Conservation (phyloP, 2,113 vertebrate species). For the Verasper variegatus region DNA sequence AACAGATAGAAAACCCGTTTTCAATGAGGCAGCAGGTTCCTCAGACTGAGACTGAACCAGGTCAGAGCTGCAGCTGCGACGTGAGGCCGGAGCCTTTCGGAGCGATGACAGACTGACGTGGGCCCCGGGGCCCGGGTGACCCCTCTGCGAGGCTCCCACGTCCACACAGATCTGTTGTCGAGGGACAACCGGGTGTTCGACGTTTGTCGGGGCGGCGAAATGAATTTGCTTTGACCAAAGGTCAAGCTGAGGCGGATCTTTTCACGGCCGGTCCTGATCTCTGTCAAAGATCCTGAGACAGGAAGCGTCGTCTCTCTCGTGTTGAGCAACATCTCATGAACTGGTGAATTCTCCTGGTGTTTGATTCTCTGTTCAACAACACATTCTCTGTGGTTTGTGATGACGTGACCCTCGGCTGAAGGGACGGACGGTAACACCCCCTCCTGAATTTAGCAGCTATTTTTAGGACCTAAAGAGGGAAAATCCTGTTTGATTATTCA, state of each 20-base stretch:
- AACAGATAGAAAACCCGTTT: too few relatives aligned
- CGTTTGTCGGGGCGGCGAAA: too few relatives aligned
- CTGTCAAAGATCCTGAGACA: too few relatives aligned
- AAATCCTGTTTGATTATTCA: slow-evolving; percentile 65
- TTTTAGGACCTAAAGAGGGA: slow-evolving; percentile 62
- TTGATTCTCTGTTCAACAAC: too few relatives aligned
- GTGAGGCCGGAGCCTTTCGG: not conserved
- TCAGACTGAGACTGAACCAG: too few relatives aligned
- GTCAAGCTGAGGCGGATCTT: not conserved
- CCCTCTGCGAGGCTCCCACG: not conserved
- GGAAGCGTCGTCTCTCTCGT: too few relatives aligned
- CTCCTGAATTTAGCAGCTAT: slow-evolving; percentile 34
- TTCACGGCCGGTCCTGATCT: not conserved
- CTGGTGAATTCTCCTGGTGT: too few relatives aligned
- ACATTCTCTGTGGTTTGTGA: not conserved
- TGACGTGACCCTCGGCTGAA: not conserved
- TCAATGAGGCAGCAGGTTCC: too few relatives aligned
- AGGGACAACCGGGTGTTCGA: not conserved
- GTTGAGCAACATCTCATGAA: too few relatives aligned
- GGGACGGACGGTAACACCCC: not conserved
- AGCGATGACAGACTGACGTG: not conserved
- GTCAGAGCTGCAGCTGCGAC: not conserved
- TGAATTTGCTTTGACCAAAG: too few relatives aligned
- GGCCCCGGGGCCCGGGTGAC: not conserved
- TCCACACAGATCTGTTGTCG: not conserved